Percentiles rank a stretch among this genome's conserved stretches.
Evolutionary conservation across 2,888 invertebrate genomes (phyloP).

Genomic region (Parasteatoda lunata): DNA sequence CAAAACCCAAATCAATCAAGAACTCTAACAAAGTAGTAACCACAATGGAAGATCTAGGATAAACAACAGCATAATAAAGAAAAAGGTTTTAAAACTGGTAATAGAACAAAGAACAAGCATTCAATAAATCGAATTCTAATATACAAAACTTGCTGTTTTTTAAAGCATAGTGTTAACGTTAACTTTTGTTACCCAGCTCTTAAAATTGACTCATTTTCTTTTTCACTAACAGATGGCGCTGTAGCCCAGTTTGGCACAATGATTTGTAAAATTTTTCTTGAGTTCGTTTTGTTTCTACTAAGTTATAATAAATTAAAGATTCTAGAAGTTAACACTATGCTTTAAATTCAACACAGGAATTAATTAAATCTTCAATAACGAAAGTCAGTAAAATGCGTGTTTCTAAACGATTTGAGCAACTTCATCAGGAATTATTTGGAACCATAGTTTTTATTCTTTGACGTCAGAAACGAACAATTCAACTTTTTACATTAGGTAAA

Average conservation of each 20-base stretch:
- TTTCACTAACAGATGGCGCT: neutral
- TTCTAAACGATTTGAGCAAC: neutral
- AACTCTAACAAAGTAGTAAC: constrained; percentile 31
- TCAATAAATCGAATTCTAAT: constrained; percentile 25
- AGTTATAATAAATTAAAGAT: neutral
- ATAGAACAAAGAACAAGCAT: constrained; percentile 41
- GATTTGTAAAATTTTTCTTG: too few species aligned
- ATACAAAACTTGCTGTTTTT: constrained; percentile 11
- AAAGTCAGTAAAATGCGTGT: neutral
- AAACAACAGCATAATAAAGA: constrained; percentile 51
- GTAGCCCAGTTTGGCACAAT: neutral
- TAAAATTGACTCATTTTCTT: neutral
- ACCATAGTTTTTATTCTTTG: neutral
- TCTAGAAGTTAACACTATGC: neutral
- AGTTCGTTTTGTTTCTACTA: neutral
- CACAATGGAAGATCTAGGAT: constrained; percentile 64
- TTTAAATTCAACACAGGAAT: neutral
- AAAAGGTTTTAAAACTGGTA: constrained; percentile 27
- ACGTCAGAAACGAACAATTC: neutral
- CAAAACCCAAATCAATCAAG: constrained; percentile 27
- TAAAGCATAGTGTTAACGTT: constrained; percentile 46
- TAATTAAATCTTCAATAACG: neutral
- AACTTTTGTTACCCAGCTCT: neutral
- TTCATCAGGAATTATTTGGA: constrained; percentile 5
- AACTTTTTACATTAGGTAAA: neutral